Evolutionary conservation across 2,113 vertebrate genomes (phyloP).

Genomic region (Thryonomys swinderianus): DNA sequence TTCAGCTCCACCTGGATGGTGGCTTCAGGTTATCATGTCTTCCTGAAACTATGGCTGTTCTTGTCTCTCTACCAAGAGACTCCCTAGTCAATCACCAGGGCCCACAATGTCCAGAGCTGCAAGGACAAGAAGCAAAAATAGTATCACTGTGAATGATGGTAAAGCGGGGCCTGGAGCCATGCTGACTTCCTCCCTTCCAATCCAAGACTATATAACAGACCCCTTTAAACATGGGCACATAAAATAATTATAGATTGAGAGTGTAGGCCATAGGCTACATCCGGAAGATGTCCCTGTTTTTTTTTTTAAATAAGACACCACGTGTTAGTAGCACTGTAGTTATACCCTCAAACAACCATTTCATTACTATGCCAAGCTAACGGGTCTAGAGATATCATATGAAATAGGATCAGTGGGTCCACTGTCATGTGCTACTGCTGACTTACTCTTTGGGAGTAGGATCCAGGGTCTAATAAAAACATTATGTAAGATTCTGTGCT

Average conservation of each 20-base stretch:
- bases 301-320: background rate
- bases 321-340: background rate
- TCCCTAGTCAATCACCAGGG: background rate
- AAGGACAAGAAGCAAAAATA: slow-evolving; percentile 48
- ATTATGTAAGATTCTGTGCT: background rate
- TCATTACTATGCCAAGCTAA: background rate
- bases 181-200: background rate
- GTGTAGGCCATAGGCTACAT: background rate
- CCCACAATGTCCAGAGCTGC: background rate
- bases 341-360: background rate
- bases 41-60: background rate
- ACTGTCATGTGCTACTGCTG: background rate
- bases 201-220: background rate
- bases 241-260: background rate
- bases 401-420: slow-evolving; percentile 6
- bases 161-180: background rate
- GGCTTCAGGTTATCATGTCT: background rate
- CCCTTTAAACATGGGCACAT: background rate
- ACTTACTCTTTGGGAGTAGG: background rate
- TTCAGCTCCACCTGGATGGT: background rate
- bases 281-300: background rate
- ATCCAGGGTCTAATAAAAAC: slow-evolving; percentile 18
- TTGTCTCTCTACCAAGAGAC: background rate
- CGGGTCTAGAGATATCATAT: background rate
- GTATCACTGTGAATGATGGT: background rate